phyloP scores from a whole-genome alignment of 1,140 invertebrate genomes.

The Augochlora pura region DNA sequence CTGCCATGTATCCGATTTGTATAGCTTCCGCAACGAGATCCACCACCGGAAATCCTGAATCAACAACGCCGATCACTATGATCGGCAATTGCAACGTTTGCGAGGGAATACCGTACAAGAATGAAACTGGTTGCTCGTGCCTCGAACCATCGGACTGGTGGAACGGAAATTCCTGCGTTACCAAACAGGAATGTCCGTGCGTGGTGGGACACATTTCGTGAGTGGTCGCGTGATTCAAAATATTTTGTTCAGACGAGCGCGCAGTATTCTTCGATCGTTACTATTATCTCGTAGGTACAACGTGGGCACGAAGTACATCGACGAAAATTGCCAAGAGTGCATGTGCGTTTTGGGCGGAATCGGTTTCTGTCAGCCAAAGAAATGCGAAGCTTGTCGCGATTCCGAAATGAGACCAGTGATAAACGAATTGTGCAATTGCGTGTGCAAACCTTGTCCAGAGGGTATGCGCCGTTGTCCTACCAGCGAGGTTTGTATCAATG shows the following conservation, averaged over 20 bases:
- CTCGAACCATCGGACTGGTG: constrained; percentile 79
- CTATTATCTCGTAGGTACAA: constrained; percentile 81
- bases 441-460: constrained; percentile 86
- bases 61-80: constrained; percentile 32
- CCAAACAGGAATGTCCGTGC: constrained; percentile 87
- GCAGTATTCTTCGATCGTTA: no score
- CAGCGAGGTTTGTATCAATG: constrained; percentile 87
- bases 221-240: constrained; percentile 65
- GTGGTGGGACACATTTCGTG: constrained; percentile 85
- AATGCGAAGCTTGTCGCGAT: constrained; percentile 83
- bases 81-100: constrained; percentile 66
- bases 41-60: constrained; percentile 15
- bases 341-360: constrained; percentile 87
- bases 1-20: no score
- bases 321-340: constrained; percentile 88
- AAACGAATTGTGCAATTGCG: constrained; percentile 85
- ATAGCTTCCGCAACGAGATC: constrained; percentile 55
- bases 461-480: constrained; percentile 86
- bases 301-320: constrained; percentile 85
- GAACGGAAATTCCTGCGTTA: constrained; percentile 87
- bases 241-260: no score
- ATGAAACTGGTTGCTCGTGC: constrained; percentile 80
- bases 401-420: constrained; percentile 80
- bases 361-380: constrained; percentile 84
- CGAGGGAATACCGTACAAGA: constrained; percentile 72